phyloP scores from a whole-genome alignment of 2,797 vertebrate species.

The Limnodromus scolopaceus region DNA sequence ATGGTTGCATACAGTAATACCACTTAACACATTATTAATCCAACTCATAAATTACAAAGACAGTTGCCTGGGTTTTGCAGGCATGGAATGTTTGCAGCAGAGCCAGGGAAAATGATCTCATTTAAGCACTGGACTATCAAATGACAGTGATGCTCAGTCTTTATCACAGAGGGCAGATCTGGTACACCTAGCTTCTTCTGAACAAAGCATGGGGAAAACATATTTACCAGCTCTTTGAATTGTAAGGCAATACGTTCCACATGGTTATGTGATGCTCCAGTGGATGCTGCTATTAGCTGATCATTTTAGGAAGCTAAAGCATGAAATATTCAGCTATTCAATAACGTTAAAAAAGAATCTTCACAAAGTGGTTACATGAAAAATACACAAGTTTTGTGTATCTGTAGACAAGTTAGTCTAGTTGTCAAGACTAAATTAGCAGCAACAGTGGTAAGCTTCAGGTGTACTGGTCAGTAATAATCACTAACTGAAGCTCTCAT shows the following conservation, averaged over 20 bases:
- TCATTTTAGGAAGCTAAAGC: background rate
- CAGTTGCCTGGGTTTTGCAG: background rate
- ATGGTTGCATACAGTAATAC: background rate
- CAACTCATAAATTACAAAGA: background rate
- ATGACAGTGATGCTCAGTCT: background rate
- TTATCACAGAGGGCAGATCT: background rate
- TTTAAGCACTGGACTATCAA: background rate
- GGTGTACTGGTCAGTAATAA: background rate
- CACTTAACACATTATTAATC: background rate
- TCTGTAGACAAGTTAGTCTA: background rate
- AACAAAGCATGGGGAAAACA: background rate
- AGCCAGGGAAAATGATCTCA: background rate
- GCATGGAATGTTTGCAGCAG: background rate
- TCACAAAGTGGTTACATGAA: background rate
- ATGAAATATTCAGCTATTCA: background rate
- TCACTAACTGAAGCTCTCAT: background rate
- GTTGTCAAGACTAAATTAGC: background rate
- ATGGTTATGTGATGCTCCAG: background rate
- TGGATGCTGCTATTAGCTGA: background rate
- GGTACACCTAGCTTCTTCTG: background rate
- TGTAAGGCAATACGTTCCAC: background rate
- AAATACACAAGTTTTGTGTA: background rate
- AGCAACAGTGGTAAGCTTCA: background rate
- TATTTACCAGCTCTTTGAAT: background rate
- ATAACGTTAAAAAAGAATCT: background rate